phyloP scores from a whole-genome alignment of 2,113 vertebrate species.

The Australoheros scitulus region DNA sequence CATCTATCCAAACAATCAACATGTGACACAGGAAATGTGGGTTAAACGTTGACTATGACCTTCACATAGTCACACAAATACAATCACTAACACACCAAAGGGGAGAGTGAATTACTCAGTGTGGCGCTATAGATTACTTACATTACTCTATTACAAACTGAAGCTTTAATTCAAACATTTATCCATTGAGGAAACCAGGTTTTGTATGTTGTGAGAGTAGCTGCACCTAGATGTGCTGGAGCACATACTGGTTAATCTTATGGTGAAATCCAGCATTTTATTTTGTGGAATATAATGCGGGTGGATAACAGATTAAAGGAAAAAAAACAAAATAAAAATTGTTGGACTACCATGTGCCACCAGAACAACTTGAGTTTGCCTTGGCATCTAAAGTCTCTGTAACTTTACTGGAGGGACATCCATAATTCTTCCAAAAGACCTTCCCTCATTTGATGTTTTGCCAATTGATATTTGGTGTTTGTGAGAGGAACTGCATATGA shows the following conservation, averaged over 20 bases:
- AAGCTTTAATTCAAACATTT: slow-evolving; percentile 46
- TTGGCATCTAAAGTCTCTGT: background rate
- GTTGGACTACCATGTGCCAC: background rate
- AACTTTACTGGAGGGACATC: background rate
- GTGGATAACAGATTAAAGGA: background rate
- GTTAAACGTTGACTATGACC: slow-evolving; percentile 41
- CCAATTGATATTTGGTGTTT: background rate
- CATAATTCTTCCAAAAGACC: background rate
- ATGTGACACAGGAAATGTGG: slow-evolving; percentile 40
- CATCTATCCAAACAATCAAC: slow-evolving; percentile 42
- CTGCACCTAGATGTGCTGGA: background rate
- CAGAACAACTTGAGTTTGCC: background rate
- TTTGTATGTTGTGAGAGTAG: slow-evolving; percentile 2
- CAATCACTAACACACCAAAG: too few species aligned
- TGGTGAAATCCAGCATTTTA: background rate
- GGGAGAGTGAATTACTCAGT: background rate
- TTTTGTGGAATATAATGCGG: background rate
- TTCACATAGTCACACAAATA: background rate
- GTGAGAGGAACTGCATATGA: background rate
- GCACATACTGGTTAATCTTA: background rate
- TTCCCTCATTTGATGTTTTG: background rate
- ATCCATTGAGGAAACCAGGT: background rate
- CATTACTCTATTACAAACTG: slow-evolving; percentile 44
- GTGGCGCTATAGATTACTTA: slow-evolving; percentile 47
- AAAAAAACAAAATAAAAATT: background rate